Evolutionary conservation across 2,888 invertebrate genomes (phyloP), one percentile per base, ranked within the genome.

Genomic region (Adineta ricciae): DNA sequence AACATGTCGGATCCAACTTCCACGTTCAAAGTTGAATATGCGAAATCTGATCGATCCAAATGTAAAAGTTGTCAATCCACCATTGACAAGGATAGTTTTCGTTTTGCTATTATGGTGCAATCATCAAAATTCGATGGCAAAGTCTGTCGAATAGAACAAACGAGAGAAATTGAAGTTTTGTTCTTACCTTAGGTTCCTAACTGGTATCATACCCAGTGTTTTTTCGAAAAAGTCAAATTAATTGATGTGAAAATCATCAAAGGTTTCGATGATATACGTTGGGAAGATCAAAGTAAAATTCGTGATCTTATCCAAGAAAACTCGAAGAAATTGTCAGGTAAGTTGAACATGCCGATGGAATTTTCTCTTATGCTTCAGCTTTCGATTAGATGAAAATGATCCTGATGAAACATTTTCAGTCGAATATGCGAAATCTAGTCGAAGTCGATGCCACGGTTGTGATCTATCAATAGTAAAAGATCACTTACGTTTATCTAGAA

Each of bases 151-250:
- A 64, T 5, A 46, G 46, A 46, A 32, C 16, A 64, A 32, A 27
- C 27, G 14, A 32, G 27, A 64, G 32, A 32, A 7, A 36, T 32
- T 36, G 1, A 56, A 84, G 16, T 85, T 84, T 84, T 41, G 5
- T 46, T 46, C 11, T 46, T 11, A 5, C 46, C 46, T 46, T 72
- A 91, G 90, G 88, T 90, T 88, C 93, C 95, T 0, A 93, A 94
- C 88, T 97, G 97, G 97, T 94, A 94, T 89, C 97, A 97, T 91
- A 92, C 93, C 86, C 91, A 92, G 1, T 97, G 97, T 89, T 96
- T 97, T 90, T 97, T 96, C 89, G 91, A 91, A 32, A 94, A 95
- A 89, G 94, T 94, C 87, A 92, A 94, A 3, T 95, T 95, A 0
- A 92, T 92, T 86, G 92, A 93, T 38, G 92, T 92, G 0, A 93